These are phyloP conservation scores for Bellardia pandia DNA, from an alignment of 2,888 invertebrate genomes.

Conservation along the genomic window DNA sequence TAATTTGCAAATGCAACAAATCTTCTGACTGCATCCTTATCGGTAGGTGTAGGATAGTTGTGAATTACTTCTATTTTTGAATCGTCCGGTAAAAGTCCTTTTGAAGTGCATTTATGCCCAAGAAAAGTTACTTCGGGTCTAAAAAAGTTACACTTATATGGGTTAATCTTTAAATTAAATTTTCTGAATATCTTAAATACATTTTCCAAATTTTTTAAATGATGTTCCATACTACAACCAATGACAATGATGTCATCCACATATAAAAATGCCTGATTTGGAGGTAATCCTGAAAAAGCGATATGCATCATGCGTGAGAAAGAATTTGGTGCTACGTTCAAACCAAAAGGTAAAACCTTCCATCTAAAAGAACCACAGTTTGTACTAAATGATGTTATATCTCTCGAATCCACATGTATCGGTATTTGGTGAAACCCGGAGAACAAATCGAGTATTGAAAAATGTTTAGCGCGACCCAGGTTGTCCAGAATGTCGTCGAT, in stretches of 20 bases:
- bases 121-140: constrained; percentile 56
- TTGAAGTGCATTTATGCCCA: constrained; percentile 53
- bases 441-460: constrained; percentile 27
- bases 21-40: constrained; percentile 48
- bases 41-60: constrained; percentile 6
- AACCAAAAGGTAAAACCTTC: constrained; percentile 74
- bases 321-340: constrained; percentile 71
- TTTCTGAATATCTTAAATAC: constrained; percentile 54
- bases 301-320: constrained; percentile 77
- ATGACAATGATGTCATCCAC: constrained; percentile 75
- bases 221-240: constrained; percentile 52
- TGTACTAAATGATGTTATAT: constrained; percentile 34
- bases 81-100: constrained; percentile 63
- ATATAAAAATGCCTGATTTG: constrained; percentile 69
- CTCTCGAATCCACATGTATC: not conserved
- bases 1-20: constrained; percentile 61
- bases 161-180: constrained; percentile 53
- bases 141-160: constrained; percentile 60
- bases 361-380: constrained; percentile 30
- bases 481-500: constrained; percentile 40
- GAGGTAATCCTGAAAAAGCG: constrained; percentile 73
- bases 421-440: constrained; percentile 34
- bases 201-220: constrained; percentile 50
- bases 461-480: constrained; percentile 34
- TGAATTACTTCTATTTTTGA: constrained; percentile 32